Conservation (phyloP, 2,797 vertebrate species). For the Fratercula arctica region DNA sequence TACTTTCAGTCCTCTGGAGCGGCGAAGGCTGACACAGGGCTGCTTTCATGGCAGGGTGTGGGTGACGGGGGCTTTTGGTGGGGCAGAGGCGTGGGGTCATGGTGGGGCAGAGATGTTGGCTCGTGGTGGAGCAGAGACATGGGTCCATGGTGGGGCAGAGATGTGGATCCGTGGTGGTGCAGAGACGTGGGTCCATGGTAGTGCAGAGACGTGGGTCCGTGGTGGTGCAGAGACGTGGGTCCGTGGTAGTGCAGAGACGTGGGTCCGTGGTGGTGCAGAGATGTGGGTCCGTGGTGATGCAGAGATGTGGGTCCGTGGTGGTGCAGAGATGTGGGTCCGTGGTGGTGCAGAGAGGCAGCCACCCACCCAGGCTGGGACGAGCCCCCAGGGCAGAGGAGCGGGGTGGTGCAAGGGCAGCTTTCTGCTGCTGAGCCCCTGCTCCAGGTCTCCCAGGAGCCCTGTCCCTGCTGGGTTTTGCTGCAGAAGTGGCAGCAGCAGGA, state of each 20-base stretch:
- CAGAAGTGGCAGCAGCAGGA: not conserved
- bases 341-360: not conserved
- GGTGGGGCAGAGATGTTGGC: not conserved
- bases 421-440: not conserved
- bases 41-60: accelerated
- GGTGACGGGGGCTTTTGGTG: accelerated
- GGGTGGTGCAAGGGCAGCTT: not conserved
- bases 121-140: too few species aligned
- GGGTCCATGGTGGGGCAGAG: too few species aligned
- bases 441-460: not conserved
- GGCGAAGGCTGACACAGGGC: not conserved
- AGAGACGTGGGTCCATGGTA: too few species aligned
- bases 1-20: not conserved
- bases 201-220: too few species aligned
- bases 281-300: too few species aligned
- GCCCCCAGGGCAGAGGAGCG: not conserved
- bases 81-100: not conserved
- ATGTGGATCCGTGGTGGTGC: too few species aligned
- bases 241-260: not conserved
- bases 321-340: not conserved
- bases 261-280: not conserved
- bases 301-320: not conserved
- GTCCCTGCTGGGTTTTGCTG: not conserved
- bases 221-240: too few species aligned
- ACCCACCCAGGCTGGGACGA: accelerated